Evolutionary conservation across 1,140 invertebrate genomes (phyloP), one percentile per base, ranked within the genome.

Genomic region (Drosophila aff.): DNA sequence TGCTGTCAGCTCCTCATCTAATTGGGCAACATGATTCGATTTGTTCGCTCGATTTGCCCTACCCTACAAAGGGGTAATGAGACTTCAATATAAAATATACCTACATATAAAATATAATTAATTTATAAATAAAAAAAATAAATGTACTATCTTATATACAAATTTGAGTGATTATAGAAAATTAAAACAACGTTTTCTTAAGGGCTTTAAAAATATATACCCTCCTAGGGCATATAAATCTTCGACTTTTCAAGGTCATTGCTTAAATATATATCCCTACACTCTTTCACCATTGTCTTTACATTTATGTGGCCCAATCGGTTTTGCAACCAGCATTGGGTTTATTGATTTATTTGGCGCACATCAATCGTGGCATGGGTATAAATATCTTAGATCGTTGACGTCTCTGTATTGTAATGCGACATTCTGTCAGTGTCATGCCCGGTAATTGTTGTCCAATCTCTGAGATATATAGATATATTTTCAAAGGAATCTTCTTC

Each of bases 381-480:
- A 55, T 55, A 55, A 55, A 55, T 55, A 55, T 23, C 26, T 28
- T 18, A 47, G 18, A 44, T 36, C 40, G 31, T 71, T 33, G 50
- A 40, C 13, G 43, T 71, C 28, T 72, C 16, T 67, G 38, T 36
- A 41, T 36, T 41, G 52, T 71, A 72, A 43, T 49, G 69, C 66
- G 69, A 59, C 69, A 72, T 89, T 89, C 81, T 89, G 78, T 76
- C 81, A 75, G 47, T 84, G 84, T 89, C 84, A 89, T 89, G 84
- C 53, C 50, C 43, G 31, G 74, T 89, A 89, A 89, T 89, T 89
- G 77, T 81, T 83, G 64, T 68, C 82, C 38, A 4, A 81, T 72
- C 66, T 21, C 7, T 41, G 3, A 53, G 33, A 31, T 55, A 55
- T 15, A 21, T 44, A 49, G 15, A 38, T 33, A 40, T 40, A 40